Conservation (phyloP, 2,113 vertebrate species). For the Balaeniceps rex region DNA sequence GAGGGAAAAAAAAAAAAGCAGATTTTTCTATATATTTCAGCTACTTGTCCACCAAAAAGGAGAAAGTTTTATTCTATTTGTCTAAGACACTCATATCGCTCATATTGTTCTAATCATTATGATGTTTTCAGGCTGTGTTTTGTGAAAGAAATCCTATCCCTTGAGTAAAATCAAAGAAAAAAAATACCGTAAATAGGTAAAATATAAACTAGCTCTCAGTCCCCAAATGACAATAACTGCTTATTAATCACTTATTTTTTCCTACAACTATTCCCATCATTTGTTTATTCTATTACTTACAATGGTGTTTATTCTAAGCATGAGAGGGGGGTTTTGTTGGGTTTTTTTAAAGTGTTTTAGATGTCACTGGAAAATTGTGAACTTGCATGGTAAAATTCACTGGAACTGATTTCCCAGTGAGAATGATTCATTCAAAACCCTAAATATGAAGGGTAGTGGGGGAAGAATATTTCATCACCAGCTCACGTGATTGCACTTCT, state of each 20-base stretch:
- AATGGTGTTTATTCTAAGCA: not conserved
- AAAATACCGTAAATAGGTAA: not conserved
- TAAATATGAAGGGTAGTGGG: not conserved
- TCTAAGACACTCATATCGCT: not conserved
- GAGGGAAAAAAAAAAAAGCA: not conserved
- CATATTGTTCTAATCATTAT: not conserved
- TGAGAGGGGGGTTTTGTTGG: rapidly evolving
- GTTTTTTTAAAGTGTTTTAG: not conserved
- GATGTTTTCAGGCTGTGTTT: not conserved
- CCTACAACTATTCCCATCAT: not conserved
- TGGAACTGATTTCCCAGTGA: not conserved
- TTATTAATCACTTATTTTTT: not conserved
- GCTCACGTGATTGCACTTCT: not conserved
- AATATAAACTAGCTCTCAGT: not conserved
- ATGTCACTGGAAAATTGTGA: not conserved
- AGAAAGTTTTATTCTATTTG: not conserved
- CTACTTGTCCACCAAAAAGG: not conserved
- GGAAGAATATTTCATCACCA: not conserved
- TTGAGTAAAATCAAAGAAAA: not conserved
- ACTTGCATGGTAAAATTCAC: not conserved
- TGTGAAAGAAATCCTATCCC: not conserved
- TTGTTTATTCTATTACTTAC: not conserved
- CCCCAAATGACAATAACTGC: not conserved
- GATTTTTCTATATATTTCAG: not conserved
- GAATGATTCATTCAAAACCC: not conserved